A percentile compares a stretch with the other conserved stretches of the same genome.
Conservation (phyloP, 1,140 invertebrate genomes). For the Pogonus chalceus region DNA sequence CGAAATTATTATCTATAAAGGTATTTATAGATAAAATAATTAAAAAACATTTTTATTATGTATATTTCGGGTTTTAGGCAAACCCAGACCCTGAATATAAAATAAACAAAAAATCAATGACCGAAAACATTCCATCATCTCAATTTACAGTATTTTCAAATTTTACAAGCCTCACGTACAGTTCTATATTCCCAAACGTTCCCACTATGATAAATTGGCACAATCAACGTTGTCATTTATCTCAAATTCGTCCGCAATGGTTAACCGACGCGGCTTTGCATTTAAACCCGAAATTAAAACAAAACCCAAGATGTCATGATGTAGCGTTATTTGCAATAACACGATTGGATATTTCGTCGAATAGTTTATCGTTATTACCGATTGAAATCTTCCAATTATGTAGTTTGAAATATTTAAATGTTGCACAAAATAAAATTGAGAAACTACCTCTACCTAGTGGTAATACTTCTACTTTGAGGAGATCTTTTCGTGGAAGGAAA, state of each 20-base stretch:
- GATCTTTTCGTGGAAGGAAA: constrained; percentile 17
- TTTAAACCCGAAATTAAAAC: constrained; percentile 72
- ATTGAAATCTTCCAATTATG: constrained; percentile 71
- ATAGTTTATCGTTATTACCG: constrained; percentile 73
- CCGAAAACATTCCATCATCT: constrained; percentile 46
- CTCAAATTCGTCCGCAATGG: constrained; percentile 69
- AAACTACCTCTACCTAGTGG: constrained; percentile 45
- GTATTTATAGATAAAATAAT: constrained; percentile 30
- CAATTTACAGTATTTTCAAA: constrained; percentile 46
- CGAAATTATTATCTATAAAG: constrained; percentile 67
- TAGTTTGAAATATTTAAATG: constrained; percentile 70
- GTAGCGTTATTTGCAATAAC: constrained; percentile 82
- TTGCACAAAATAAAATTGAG: constrained; percentile 80
- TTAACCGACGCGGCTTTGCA: constrained; percentile 71
- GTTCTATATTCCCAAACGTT: constrained; percentile 70
- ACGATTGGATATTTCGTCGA: constrained; percentile 86
- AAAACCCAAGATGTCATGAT: constrained; percentile 56
- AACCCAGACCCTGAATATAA: constrained; percentile 77
- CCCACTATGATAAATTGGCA: constrained; percentile 95
- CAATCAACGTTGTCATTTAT: constrained; percentile 60
- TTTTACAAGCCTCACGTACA: constrained; percentile 60
- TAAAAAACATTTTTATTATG: constrained; percentile 2
- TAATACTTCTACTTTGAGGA: constrained; percentile 14
- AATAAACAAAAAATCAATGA: constrained; percentile 77
- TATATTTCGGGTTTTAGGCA: too few relatives aligned